Evolutionary conservation across 2,113 vertebrate species (phyloP).

Genomic region (Carassius gibelio): DNA sequence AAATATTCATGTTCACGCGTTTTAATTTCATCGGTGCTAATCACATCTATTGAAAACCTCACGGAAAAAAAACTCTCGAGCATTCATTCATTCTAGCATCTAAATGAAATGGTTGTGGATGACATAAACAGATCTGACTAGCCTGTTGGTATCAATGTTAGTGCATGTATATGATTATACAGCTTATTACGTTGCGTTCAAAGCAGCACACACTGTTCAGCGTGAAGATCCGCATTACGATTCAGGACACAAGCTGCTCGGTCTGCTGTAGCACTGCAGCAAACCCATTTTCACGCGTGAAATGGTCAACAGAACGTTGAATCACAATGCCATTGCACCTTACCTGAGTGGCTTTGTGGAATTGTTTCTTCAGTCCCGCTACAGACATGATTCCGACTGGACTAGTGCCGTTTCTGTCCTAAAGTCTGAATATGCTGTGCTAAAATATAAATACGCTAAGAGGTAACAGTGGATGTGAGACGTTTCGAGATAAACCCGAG

Average conservation of each 20-base stretch:
- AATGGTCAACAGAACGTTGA: background rate
- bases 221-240: conserved; percentile 6
- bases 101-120: background rate
- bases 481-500: conserved; percentile 9
- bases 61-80: background rate
- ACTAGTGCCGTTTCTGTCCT: conserved; percentile 36
- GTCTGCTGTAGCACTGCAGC: conserved; percentile 25
- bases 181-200: background rate
- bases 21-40: background rate
- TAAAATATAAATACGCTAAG: too few species aligned
- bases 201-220: background rate
- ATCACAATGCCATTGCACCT: conserved; percentile 34
- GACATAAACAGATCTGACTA: background rate
- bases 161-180: background rate
- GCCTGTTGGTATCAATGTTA: background rate
- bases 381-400: conserved; percentile 76
- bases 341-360: conserved; percentile 91
- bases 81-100: background rate
- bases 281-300: background rate
- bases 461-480: conserved; percentile 14
- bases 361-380: conserved; percentile 67
- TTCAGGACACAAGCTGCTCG: conserved; percentile 14
- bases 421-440: conserved; percentile 21
- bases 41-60: too few species aligned
- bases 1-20: background rate